Conservation (phyloP, 2,888 invertebrate genomes). For the Ornithoptera alexandrae region DNA sequence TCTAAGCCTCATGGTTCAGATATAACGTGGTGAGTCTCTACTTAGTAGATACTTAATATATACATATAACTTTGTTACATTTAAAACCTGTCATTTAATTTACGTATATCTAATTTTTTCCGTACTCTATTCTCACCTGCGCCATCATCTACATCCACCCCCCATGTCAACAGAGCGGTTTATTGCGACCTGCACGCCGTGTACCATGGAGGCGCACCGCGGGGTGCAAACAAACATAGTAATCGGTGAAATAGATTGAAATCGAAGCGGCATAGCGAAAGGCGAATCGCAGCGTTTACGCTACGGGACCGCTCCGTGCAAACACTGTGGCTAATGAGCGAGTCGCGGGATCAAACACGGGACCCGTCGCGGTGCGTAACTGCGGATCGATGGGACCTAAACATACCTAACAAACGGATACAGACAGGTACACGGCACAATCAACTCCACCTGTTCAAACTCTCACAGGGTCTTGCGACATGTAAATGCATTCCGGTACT, state of each 20-base stretch:
- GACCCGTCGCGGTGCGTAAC: conserved; percentile 36
- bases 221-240: neutral
- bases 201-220: neutral
- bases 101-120: too few relatives aligned
- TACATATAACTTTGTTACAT: too few relatives aligned
- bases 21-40: too few relatives aligned
- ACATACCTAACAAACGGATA: conserved; percentile 37
- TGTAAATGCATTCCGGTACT: conserved; percentile 74
- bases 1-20: too few relatives aligned
- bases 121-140: too few relatives aligned
- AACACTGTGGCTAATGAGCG: conserved; percentile 59
- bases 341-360: conserved; percentile 42
- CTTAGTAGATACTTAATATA: too few relatives aligned
- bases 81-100: too few relatives aligned
- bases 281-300: conserved; percentile 23
- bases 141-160: too few relatives aligned
- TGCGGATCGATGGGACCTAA: conserved; percentile 53
- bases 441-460: conserved; percentile 64
- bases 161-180: too few relatives aligned
- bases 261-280: neutral
- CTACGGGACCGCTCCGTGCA: conserved; percentile 38
- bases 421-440: conserved; percentile 59
- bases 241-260: neutral
- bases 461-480: conserved; percentile 70
- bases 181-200: conserved; percentile 6